A percentile compares a stretch with the other conserved stretches of the same genome.
Conservation (phyloP, 2,888 invertebrate genomes). For the Drosophila demipolita region DNA sequence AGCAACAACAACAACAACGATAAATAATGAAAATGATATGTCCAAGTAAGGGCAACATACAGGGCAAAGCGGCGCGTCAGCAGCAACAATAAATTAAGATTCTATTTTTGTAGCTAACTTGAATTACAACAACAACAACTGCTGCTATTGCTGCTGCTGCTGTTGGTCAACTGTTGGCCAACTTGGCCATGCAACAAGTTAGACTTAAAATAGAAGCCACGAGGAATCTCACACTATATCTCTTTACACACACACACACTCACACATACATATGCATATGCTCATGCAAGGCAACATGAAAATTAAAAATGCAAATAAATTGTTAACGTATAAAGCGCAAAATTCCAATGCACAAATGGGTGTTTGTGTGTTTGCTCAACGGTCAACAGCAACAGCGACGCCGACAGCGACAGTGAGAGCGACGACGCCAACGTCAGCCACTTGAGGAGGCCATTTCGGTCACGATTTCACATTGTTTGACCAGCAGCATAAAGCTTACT, state of each 20-base stretch:
- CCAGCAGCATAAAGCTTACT: slow-evolving; percentile 43
- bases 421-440: slow-evolving; percentile 33
- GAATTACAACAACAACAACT: slow-evolving; percentile 58
- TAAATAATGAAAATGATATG: slow-evolving; percentile 78
- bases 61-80: slow-evolving; percentile 37
- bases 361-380: slow-evolving; percentile 26
- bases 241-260: slow-evolving; percentile 22
- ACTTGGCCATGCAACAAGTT: slow-evolving; percentile 68
- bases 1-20: slow-evolving; percentile 13
- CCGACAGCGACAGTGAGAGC: slow-evolving; percentile 12
- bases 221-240: slow-evolving; percentile 28
- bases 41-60: slow-evolving; percentile 70
- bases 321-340: slow-evolving; percentile 76
- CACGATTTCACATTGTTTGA: slow-evolving; percentile 72
- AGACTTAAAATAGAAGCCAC: slow-evolving; percentile 76
- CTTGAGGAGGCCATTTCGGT: slow-evolving; percentile 77
- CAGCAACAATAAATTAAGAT: slow-evolving; percentile 77
- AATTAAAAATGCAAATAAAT: slow-evolving; percentile 81
- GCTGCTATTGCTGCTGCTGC: background rate
- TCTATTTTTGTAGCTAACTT: slow-evolving; percentile 80
- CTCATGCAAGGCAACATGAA: slow-evolving; percentile 63
- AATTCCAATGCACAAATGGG: slow-evolving; percentile 62
- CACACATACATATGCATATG: slow-evolving; percentile 9
- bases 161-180: slow-evolving; percentile 33
- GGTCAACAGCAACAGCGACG: slow-evolving; percentile 25